These are phyloP conservation scores for Poeciliopsis retropinna DNA, from an alignment of 2,113 vertebrate genomes.

Conservation along the genomic window DNA sequence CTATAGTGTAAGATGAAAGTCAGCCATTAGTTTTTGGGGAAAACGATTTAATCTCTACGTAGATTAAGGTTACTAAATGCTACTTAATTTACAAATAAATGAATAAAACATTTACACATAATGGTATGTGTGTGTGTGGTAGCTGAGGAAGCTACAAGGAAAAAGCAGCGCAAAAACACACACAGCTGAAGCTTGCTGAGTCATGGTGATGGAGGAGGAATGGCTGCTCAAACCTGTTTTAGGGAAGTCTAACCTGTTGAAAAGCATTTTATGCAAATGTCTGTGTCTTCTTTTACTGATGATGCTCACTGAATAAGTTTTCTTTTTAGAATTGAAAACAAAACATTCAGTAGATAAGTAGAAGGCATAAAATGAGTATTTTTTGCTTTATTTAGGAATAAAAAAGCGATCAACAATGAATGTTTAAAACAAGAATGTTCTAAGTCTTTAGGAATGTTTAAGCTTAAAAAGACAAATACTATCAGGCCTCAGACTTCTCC, in stretches of 20 bases:
- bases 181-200: conserved; percentile 1
- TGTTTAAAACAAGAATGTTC: background rate
- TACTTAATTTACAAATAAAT: no score
- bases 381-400: no score
- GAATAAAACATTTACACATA: no score
- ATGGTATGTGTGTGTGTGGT: conserved; percentile 11
- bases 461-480: background rate
- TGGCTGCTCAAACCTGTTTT: background rate
- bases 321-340: no score
- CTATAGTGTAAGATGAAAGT: no score
- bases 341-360: background rate
- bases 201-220: conserved; percentile 3
- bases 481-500: conserved; percentile 24
- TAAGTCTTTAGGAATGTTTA: no score
- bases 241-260: background rate
- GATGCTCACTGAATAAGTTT: background rate
- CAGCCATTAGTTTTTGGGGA: no score
- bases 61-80: no score
- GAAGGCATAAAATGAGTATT: background rate
- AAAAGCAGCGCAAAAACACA: background rate
- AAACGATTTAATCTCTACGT: no score
- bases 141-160: conserved; percentile 4
- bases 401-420: background rate
- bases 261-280: background rate
- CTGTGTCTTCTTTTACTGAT: no score